These are phyloP conservation scores for Sipha maydis DNA, from an alignment of 2,888 invertebrate genomes.

Conservation along the genomic window DNA sequence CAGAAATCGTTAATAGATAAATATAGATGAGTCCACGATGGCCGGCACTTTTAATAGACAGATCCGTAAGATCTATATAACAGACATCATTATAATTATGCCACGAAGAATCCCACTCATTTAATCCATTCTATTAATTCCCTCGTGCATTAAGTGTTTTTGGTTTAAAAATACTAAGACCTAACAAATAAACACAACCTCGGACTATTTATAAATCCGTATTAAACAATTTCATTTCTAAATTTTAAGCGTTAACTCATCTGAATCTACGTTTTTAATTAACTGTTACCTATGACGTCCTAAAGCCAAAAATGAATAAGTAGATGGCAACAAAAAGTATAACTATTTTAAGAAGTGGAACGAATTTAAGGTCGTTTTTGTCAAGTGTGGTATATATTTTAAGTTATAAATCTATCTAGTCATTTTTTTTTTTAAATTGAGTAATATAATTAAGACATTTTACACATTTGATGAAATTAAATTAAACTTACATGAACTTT, in stretches of 20 bases:
- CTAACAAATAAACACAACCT: slow-evolving; percentile 13
- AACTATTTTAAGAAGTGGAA: slow-evolving; percentile 14
- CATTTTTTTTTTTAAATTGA: neutral
- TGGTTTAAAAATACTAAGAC: slow-evolving; percentile 21
- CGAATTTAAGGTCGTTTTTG: neutral
- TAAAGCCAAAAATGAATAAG: slow-evolving; percentile 27
- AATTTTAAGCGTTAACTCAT: slow-evolving; percentile 28
- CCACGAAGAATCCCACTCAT: neutral
- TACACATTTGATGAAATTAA: no score
- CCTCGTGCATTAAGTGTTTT: neutral
- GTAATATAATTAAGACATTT: no score
- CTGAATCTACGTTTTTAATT: slow-evolving; percentile 39
- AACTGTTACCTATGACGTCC: slow-evolving; percentile 42
- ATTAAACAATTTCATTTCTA: slow-evolving; percentile 1
- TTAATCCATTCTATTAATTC: neutral
- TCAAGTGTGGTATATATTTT: neutral
- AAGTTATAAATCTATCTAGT: neutral
- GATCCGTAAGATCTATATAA: no score
- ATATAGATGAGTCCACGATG: no score
- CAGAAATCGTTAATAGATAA: no score
- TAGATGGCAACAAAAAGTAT: neutral
- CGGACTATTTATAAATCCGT: slow-evolving; percentile 36
- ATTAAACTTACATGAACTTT: no score
- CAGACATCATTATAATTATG: no score
- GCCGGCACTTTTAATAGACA: no score